Conservation (phyloP, 2,888 invertebrate genomes). For the Campoletis raptor region DNA sequence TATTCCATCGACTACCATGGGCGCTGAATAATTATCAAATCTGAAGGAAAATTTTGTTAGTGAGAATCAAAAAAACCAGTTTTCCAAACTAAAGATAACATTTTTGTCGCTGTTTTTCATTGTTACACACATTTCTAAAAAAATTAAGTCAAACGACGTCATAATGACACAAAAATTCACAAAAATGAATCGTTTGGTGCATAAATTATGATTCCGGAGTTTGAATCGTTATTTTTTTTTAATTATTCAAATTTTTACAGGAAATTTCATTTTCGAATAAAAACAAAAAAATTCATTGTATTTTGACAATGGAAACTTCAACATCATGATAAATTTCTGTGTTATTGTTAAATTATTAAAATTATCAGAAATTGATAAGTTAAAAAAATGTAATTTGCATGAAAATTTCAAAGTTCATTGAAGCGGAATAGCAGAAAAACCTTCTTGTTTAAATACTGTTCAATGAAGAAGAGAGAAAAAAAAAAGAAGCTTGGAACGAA, state of each 20-base stretch:
- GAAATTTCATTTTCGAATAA: too few species aligned
- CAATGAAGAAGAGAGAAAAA: constrained; percentile 17
- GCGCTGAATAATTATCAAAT: constrained; percentile 99
- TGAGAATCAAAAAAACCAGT: not conserved
- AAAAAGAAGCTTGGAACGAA: constrained; percentile 52
- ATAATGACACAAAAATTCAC: not conserved
- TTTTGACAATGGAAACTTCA: too few species aligned
- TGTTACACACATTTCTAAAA: not conserved
- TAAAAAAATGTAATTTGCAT: not conserved
- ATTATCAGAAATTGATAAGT: not conserved
- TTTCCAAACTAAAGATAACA: not conserved
- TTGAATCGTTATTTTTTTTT: too few species aligned
- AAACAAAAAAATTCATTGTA: too few species aligned
- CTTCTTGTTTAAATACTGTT: not conserved
- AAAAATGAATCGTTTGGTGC: too few species aligned
- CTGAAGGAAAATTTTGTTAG: constrained; percentile 85
- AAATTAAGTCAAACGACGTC: not conserved
- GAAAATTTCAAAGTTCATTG: not conserved
- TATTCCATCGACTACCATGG: constrained; percentile 99
- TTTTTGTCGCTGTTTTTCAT: not conserved
- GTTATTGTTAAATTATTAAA: not conserved
- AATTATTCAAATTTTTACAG: too few species aligned
- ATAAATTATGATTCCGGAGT: too few species aligned
- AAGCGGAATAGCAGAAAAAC: not conserved
- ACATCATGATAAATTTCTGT: too few species aligned